Conservation (phyloP, 2,888 invertebrate genomes). For the Acleris literana region DNA sequence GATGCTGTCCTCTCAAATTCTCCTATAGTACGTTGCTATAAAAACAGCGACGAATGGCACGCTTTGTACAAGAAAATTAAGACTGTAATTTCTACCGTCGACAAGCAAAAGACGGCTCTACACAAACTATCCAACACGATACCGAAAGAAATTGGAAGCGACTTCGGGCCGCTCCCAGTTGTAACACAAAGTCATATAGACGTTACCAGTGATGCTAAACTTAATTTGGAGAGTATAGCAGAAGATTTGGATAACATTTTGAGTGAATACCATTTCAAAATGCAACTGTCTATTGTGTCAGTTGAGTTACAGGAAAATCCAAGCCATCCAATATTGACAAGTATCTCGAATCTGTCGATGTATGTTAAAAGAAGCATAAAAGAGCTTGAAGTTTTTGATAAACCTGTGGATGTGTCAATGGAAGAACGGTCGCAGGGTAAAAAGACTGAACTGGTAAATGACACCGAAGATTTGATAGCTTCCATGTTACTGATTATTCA, state of each 20-base stretch:
- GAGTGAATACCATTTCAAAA: slow-evolving; percentile 59
- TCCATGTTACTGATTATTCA: slow-evolving; percentile 63
- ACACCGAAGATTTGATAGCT: slow-evolving; percentile 70
- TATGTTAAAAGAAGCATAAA: slow-evolving; percentile 56
- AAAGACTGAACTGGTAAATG: slow-evolving; percentile 47
- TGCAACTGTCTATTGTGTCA: slow-evolving; percentile 50
- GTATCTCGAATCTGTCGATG: slow-evolving; percentile 55
- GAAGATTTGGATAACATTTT: slow-evolving; percentile 56
- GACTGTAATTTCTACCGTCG: slow-evolving; percentile 56
- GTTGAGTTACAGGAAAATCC: slow-evolving; percentile 60
- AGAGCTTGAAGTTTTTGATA: slow-evolving; percentile 54
- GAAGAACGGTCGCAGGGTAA: slow-evolving; percentile 45
- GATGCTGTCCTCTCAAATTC: slow-evolving; percentile 67
- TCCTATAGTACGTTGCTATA: slow-evolving; percentile 65
- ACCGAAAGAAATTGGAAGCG: slow-evolving; percentile 60
- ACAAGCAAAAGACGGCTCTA: slow-evolving; percentile 67
- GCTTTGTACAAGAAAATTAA: slow-evolving; percentile 62
- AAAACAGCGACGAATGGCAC: slow-evolving; percentile 70
- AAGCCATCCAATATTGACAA: slow-evolving; percentile 65
- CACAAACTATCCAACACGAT: slow-evolving; percentile 57
- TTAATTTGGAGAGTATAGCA: slow-evolving; percentile 56
- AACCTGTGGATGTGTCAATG: slow-evolving; percentile 52
- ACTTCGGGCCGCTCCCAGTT: slow-evolving; percentile 44
- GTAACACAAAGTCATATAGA: slow-evolving; percentile 70
- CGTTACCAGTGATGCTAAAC: slow-evolving; percentile 57